Base-by-base conservation (phyloP, 1,140 invertebrate species). In the Halesus radiatus region DNA sequence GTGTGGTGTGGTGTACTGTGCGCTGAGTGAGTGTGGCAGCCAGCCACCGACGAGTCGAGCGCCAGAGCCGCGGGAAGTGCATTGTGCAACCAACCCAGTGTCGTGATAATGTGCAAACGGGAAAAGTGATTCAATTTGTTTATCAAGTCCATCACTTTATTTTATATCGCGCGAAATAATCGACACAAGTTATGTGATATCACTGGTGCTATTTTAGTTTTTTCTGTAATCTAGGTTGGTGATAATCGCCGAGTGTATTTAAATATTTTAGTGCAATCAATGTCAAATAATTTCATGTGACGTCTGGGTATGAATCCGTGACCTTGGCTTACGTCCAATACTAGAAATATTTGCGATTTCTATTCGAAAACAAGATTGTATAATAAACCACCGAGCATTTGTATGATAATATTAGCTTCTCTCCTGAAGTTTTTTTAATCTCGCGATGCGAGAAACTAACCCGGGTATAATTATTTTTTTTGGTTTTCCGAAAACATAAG, bases 271-370 rank as follows among this genome's bases (percentile, higher is more conserved):
- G n/a, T 74, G 22, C 29, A 74, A 56, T 23, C 29, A 23, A 32
- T 77, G 76, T 22, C 37, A 23, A 76, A 32, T 76, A 45, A 20
- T 76, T 76, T 76, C 29, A 18, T 60, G 29, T 60, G 53, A 76
- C 62, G 22, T 29, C 56, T 50, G 64, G 5, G 23, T 78, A 75
- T 52, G 78, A 75, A 80, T 70, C 29, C 6, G 50, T 80, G 81
- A 83, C 81, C 81, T 83, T 83, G 81, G 81, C 81, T 73, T 45
- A 15, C 26, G 22, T 80, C 81, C 81, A 83, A 83, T 26, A 29
- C 5, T 75, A 66, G 52, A 80, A 75, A 80, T 78, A 83, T 58
- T 75, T 74, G 68, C 13, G 26, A 66, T 45, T 72, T 50, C 60
- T 60, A 7, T 60, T 60, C 50, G 62, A 60, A 73, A 58, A 62